Conservation (phyloP, 1,140 invertebrate genomes). For the Archivesica marissinica region DNA sequence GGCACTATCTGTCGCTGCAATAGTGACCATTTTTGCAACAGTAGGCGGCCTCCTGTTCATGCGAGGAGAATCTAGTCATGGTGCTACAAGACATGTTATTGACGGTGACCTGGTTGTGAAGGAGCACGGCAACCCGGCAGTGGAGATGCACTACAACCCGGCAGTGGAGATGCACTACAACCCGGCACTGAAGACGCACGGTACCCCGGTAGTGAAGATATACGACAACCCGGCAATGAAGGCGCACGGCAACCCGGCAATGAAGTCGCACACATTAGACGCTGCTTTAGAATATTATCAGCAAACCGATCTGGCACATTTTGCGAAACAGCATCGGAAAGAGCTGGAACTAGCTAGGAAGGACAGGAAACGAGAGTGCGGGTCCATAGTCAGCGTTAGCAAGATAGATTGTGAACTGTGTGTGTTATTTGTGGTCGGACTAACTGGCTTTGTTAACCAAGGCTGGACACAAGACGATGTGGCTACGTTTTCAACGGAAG, state of each 20-base stretch:
- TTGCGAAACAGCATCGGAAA: slow-evolving; percentile 7
- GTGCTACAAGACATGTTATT: not conserved
- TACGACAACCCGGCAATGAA: no score
- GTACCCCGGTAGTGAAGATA: no score
- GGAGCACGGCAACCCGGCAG: no score
- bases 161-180: no score
- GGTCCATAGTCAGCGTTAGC: slow-evolving; percentile 37
- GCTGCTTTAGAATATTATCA: not conserved
- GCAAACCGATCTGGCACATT: not conserved
- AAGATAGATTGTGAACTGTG: slow-evolving; percentile 69
- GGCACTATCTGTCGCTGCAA: not conserved
- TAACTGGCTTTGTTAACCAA: slow-evolving; percentile 48
- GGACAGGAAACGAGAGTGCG: slow-evolving; percentile 48
- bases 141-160: no score
- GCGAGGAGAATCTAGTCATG: not conserved
- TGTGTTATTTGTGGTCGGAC: slow-evolving; percentile 52
- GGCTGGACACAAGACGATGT: slow-evolving; percentile 66
- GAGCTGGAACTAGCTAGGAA: slow-evolving; percentile 16
- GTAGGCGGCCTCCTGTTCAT: not conserved
- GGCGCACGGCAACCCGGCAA: not conserved
- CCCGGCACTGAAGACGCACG: no score
- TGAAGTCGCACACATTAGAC: not conserved
- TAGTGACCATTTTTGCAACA: not conserved
- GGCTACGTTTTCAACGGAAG: slow-evolving; percentile 53
- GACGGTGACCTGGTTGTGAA: not conserved